Conservation (phyloP, 1,140 invertebrate species). For the Heterodera schachtii region DNA sequence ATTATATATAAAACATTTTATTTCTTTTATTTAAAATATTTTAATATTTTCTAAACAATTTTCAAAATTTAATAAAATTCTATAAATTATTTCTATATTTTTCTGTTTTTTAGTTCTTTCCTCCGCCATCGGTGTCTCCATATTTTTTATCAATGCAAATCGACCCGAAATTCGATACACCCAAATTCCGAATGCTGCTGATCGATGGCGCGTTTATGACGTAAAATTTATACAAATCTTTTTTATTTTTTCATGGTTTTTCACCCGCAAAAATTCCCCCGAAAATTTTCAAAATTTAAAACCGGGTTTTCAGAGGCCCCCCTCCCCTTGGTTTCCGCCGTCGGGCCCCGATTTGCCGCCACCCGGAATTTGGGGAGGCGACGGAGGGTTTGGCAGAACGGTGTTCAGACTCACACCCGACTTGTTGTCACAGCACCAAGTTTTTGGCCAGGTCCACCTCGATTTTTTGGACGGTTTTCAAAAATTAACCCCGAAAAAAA, state of each 20-base stretch:
- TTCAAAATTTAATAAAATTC: too few relatives aligned
- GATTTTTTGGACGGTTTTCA: too few relatives aligned
- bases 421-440: neutral
- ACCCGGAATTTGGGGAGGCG: constrained; percentile 1
- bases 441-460: neutral
- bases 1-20: too few relatives aligned
- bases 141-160: constrained; percentile 30
- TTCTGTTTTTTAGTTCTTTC: constrained; percentile 15
- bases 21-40: too few relatives aligned
- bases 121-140: constrained; percentile 20
- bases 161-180: constrained; percentile 29
- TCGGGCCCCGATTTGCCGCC: neutral
- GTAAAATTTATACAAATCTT: neutral
- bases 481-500: neutral
- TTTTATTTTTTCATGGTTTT: neutral
- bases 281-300: too few relatives aligned
- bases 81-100: neutral
- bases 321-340: too few relatives aligned
- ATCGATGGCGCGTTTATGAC: constrained; percentile 22
- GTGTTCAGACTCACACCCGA: neutral
- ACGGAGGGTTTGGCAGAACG: neutral
- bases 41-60: too few relatives aligned
- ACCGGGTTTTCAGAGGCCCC: too few relatives aligned
- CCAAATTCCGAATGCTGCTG: constrained; percentile 18
- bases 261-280: too few relatives aligned